Base-by-base conservation (phyloP, 2,797 vertebrate genomes). In the Phoxinus dragarum region DNA sequence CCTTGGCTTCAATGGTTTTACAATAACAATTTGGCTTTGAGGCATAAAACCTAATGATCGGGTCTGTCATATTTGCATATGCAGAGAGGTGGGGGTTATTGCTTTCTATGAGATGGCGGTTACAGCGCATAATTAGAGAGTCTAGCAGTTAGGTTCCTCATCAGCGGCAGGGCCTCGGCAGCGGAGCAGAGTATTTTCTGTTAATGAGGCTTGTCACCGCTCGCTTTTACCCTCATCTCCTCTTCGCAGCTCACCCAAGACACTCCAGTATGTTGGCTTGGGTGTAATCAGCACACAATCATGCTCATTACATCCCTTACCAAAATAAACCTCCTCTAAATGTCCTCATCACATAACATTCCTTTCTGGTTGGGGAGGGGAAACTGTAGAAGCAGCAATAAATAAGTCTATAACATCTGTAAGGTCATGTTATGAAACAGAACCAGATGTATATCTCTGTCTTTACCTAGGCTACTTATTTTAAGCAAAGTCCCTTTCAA, bases 31-130 rank as follows among this genome's bases (percentile, higher is more conserved):
- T 94, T 94, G 91, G 91, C 90, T 93, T 92, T 90, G 92, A 94
- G 93, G 94, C 93, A 94, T 94, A 94, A 94, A 94, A 94, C 92
- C 94, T 95, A 95, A 95, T 95, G 94, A 96, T 95, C 92, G 92
- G 92, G 92, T 94, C 92, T 93, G 94, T 94, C 93, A 94, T 94
- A 95, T 95, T 95, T 96, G 94, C 95, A 95, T 95, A 94, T 92
- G 92, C 93, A 90, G 92, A 92, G 92, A 92, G 72, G 91, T 90
- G 89, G 89, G 90, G 91, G 91, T 94, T 94, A 94, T 94, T 94
- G 92, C 91, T 91, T 90, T 91, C 92, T 89, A 91, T 64, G 90
- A 92, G 92, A 91, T 87, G 80, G 88, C 89, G 91, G 93, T 94
- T 93, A 93, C 91, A 92, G 92, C 87, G 87, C 83, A 47, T 95